A percentile compares a stretch with the other conserved stretches of the same genome.
Evolutionary conservation across 2,113 vertebrate species (phyloP).

Genomic region (Picathartes gymnocephalus): DNA sequence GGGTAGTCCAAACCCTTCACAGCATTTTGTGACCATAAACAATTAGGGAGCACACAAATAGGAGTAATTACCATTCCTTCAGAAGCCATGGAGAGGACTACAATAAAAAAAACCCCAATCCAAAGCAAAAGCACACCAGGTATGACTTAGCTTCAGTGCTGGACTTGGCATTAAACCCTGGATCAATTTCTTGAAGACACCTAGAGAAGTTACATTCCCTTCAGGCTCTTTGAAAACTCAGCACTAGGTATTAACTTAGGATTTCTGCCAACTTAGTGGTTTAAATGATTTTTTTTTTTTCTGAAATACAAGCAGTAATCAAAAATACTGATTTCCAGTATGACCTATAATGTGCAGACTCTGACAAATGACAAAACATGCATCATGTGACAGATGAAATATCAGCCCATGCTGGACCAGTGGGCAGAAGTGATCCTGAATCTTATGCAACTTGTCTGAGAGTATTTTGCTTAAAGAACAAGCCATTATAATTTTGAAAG

Average conservation of each 20-base stretch:
- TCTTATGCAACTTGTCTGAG: background rate
- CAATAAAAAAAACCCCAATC: background rate
- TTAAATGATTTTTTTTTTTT: background rate
- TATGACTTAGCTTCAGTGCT: background rate
- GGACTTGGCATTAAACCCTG: background rate
- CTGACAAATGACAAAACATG: background rate
- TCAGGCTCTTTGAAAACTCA: background rate
- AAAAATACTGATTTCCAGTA: slow-evolving; percentile 6
- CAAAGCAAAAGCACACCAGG: background rate
- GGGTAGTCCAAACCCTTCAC: background rate
- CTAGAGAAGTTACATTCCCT: background rate
- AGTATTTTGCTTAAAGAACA: background rate
- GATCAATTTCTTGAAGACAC: background rate
- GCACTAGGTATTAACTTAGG: background rate
- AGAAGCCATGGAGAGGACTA: background rate
- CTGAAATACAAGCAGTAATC: background rate
- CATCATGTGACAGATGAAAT: background rate
- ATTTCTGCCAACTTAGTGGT: background rate
- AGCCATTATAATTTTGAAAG: background rate
- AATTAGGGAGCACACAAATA: background rate
- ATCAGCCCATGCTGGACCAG: background rate
- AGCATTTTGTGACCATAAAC: background rate
- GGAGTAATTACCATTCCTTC: background rate
- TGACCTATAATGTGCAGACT: background rate
- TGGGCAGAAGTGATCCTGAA: background rate